Evolutionary conservation across 2,797 vertebrate species (phyloP).

Genomic region (Peromyscus nudipes): DNA sequence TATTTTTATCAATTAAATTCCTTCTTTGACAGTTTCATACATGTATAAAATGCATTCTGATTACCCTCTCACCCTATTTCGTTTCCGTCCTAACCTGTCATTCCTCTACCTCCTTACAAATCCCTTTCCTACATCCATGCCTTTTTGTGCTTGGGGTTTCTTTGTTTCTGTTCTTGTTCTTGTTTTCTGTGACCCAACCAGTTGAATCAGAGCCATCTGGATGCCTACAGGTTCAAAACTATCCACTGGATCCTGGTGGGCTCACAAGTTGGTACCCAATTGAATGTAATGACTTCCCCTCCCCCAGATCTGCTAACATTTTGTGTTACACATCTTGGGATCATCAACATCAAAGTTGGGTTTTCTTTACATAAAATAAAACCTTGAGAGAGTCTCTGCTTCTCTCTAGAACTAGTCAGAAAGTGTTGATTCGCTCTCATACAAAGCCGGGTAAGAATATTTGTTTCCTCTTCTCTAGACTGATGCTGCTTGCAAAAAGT

Average conservation of each 20-base stretch:
- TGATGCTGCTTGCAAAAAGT: background rate
- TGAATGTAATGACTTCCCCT: background rate
- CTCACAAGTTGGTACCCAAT: background rate
- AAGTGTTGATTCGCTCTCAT: background rate
- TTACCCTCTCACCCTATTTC: background rate
- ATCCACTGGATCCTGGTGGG: too few species aligned
- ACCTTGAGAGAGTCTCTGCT: background rate
- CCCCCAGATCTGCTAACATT: background rate
- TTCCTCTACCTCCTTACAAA: background rate
- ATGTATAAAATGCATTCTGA: background rate
- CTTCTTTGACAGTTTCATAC: background rate
- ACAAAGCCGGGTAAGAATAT: background rate
- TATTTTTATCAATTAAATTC: background rate
- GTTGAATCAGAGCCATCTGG: background rate
- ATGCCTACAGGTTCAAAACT: background rate
- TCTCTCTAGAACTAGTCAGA: constrained; percentile 6
- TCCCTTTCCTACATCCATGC: background rate
- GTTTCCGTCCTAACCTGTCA: background rate
- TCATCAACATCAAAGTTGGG: background rate
- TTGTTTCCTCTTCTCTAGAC: background rate
- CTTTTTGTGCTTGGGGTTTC: background rate
- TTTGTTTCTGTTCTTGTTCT: background rate
- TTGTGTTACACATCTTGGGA: background rate
- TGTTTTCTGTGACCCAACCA: background rate
- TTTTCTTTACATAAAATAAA: constrained; percentile 20